Percentiles rank a stretch among this genome's conserved stretches.
These are phyloP conservation scores for Synergus laeviventris DNA, from an alignment of 2,888 invertebrate species.

Conservation along the genomic window DNA sequence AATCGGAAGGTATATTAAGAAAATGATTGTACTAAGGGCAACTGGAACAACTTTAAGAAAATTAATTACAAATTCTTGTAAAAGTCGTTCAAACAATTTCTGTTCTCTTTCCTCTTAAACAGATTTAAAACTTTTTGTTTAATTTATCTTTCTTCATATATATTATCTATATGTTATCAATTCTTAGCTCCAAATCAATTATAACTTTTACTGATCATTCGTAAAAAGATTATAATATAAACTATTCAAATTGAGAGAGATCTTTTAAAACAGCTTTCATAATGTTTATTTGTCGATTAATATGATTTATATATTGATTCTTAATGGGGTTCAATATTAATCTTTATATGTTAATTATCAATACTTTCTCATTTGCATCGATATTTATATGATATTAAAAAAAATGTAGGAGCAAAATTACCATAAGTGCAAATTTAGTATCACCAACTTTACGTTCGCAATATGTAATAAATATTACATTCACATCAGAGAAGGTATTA, in stretches of 20 bases:
- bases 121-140: background rate
- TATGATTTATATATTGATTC: background rate
- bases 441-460: no score
- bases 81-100: background rate
- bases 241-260: no score
- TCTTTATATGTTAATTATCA: slow-evolving; percentile 4
- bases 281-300: background rate
- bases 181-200: no score
- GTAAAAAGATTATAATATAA: no score
- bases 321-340: background rate
- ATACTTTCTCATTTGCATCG: background rate
- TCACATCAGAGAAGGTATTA: no score
- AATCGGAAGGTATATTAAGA: background rate
- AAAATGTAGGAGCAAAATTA: no score
- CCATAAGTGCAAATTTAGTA: no score
- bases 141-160: background rate
- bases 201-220: no score
- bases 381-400: background rate
- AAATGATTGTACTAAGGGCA: background rate
- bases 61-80: background rate
- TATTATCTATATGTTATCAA: no score
- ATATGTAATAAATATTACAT: no score
- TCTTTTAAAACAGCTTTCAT: no score
- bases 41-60: background rate
- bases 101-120: background rate